Evolutionary conservation across 1,140 invertebrate species (phyloP).

Genomic region (Acromyrmex heyeri): DNA sequence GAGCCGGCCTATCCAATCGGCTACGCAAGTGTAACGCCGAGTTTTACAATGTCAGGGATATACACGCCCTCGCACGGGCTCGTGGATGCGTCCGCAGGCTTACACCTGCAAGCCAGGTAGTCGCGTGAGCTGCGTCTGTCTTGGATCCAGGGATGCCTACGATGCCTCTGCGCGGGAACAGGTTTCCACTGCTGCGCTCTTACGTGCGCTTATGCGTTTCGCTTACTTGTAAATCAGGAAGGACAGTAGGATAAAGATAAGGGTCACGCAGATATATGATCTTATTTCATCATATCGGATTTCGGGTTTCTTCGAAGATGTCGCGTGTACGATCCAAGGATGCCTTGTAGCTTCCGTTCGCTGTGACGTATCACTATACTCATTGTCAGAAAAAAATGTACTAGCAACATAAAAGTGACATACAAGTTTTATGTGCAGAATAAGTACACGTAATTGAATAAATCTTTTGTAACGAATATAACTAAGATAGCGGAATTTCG

Average conservation of each 20-base stretch:
- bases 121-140: conserved; percentile 22
- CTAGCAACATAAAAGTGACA: no score
- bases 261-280: conserved; percentile 12
- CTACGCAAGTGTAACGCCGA: conserved; percentile 82
- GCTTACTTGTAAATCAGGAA: neutral
- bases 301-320: conserved; percentile 17
- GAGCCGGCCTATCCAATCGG: conserved; percentile 82
- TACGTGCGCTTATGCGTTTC: neutral
- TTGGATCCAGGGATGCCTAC: conserved; percentile 9
- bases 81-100: conserved; percentile 45
- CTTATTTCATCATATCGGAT: conserved; percentile 57
- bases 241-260: conserved; percentile 38
- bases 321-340: neutral
- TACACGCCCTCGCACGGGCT: conserved; percentile 82
- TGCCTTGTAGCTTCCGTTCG: conserved; percentile 28
- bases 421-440: no score
- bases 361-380: no score
- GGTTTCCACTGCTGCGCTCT: neutral
- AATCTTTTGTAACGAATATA: no score
- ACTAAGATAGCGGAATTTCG: neutral
- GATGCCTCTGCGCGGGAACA: conserved; percentile 28
- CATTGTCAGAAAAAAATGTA: no score
- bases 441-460: no score
- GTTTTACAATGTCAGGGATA: conserved; percentile 83
- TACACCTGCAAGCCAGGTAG: conserved; percentile 71